Conservation (phyloP, 2,113 vertebrate genomes). For the Catagonus wagneri region DNA sequence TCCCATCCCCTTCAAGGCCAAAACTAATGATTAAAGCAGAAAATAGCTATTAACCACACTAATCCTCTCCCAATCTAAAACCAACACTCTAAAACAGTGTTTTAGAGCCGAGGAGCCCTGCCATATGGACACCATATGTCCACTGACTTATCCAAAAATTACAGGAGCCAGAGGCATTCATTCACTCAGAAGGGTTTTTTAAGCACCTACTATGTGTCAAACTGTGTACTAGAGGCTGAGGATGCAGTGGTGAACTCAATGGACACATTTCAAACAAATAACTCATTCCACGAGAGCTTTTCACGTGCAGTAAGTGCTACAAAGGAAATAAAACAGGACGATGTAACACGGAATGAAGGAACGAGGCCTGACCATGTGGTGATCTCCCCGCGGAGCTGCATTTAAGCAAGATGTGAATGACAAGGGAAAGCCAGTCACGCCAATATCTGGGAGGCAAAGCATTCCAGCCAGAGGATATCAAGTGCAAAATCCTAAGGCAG, state of each 20-base stretch:
- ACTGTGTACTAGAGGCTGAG: background rate
- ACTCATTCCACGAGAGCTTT: background rate
- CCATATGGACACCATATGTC: background rate
- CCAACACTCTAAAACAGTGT: background rate
- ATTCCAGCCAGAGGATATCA: background rate
- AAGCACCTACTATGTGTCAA: background rate
- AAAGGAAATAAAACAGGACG: background rate
- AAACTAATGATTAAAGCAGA: conserved; percentile 32
- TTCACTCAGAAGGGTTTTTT: background rate
- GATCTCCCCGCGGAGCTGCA: background rate
- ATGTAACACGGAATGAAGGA: background rate
- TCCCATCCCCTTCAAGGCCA: background rate
- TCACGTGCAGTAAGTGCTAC: background rate
- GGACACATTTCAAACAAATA: background rate
- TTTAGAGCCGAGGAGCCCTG: background rate
- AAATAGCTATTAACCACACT: background rate
- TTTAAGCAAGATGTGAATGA: background rate
- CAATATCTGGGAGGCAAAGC: background rate
- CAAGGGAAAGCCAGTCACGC: background rate
- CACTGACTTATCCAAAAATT: background rate
- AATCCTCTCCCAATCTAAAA: background rate
- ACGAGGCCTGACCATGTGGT: background rate
- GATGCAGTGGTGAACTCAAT: background rate
- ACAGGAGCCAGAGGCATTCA: background rate
- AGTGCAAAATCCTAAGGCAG: background rate